These are phyloP conservation scores for Pandemis corylana DNA, from an alignment of 2,888 invertebrate species.

Conservation along the genomic window DNA sequence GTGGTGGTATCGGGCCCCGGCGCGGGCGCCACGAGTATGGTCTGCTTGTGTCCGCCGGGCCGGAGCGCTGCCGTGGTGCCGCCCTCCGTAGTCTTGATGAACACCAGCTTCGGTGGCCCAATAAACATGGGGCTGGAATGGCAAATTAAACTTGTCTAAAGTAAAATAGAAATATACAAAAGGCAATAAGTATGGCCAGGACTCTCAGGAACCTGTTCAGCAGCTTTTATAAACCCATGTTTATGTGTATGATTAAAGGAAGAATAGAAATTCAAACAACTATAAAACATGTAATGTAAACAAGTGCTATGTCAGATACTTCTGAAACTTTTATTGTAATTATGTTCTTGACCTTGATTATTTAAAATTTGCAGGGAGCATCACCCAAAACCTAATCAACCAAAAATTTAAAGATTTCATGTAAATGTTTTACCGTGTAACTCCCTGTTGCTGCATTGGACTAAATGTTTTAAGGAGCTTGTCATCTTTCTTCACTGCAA, in stretches of 20 bases:
- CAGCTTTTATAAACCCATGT: not conserved
- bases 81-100: constrained; percentile 79
- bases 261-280: no score
- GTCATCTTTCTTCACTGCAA: constrained; percentile 80
- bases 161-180: not conserved
- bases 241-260: no score
- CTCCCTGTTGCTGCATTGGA: constrained; percentile 65
- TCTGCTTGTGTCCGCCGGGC: constrained; percentile 73
- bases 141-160: not conserved
- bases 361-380: constrained; percentile 35
- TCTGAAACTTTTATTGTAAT: no score
- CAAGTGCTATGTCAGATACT: no score
- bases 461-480: constrained; percentile 76
- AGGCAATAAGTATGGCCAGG: not conserved
- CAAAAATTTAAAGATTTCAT: constrained; percentile 10
- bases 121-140: constrained; percentile 77
- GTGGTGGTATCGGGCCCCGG: constrained; percentile 54
- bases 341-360: no score
- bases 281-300: no score
- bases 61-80: constrained; percentile 69
- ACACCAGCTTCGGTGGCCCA: constrained; percentile 80
- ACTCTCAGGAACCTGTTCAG: not conserved
- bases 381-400: not conserved
- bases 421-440: constrained; percentile 59
- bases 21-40: constrained; percentile 74